A percentile compares a stretch with the other conserved stretches of the same genome.
Conservation (phyloP, 2,888 invertebrate species). For the Synergus laeviventris region DNA sequence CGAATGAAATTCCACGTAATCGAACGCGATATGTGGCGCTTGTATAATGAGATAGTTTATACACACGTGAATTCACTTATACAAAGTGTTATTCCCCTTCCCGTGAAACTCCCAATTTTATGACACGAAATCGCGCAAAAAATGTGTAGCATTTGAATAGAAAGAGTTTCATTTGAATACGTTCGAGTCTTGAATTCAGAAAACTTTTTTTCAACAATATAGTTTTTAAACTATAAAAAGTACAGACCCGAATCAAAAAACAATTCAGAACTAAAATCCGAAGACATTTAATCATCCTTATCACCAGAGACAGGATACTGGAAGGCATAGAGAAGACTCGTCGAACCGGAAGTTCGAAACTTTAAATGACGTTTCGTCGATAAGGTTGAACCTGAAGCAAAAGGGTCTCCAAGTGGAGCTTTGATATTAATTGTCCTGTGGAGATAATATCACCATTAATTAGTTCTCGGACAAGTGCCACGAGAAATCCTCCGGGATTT, state of each 20-base stretch:
- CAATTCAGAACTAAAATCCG: neutral
- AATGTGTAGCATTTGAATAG: too few species aligned
- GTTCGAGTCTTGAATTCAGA: too few species aligned
- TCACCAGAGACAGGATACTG: neutral
- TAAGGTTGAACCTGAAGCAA: constrained; percentile 30
- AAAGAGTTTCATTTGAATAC: too few species aligned
- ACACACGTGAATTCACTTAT: constrained; percentile 4
- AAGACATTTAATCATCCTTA: neutral
- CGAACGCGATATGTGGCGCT: neutral
- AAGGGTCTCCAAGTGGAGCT: constrained; percentile 30
- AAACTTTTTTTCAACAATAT: too few species aligned
- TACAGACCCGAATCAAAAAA: neutral
- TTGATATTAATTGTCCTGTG: constrained; percentile 36
- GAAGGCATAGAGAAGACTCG: neutral
- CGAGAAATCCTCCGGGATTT: constrained; percentile 3
- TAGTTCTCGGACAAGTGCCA: constrained; percentile 25
- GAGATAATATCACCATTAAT: constrained; percentile 32
- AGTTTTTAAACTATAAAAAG: too few species aligned
- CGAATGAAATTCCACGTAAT: neutral
- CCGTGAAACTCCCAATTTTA: neutral
- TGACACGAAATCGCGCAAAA: neutral
- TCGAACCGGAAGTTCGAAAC: constrained; percentile 13
- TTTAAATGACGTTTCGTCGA: constrained; percentile 30
- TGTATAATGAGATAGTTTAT: constrained; percentile 6
- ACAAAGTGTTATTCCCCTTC: neutral